Percentiles rank a stretch among this genome's conserved stretches.
Evolutionary conservation across 2,113 vertebrate species (phyloP).

Genomic region (Pomatorhinus ruficollis): DNA sequence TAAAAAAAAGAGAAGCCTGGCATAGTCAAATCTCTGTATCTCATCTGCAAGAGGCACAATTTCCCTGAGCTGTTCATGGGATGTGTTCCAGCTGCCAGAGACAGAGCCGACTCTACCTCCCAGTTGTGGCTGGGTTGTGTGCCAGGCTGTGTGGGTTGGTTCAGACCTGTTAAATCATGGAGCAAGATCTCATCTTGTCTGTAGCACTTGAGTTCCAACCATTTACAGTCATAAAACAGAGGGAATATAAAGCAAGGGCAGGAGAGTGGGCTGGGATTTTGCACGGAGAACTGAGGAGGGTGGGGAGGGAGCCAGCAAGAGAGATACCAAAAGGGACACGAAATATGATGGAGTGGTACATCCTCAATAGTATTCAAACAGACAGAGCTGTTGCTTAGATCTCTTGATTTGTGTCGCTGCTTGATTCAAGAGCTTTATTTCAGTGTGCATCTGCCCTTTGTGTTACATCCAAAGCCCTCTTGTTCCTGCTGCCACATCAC

Average conservation of each 20-base stretch:
- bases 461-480: background rate
- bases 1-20: background rate
- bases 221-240: background rate
- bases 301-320: background rate
- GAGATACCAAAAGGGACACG: background rate
- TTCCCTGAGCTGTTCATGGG: background rate
- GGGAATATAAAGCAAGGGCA: background rate
- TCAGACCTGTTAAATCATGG: background rate
- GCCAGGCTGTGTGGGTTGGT: background rate
- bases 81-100: background rate
- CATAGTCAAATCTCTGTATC: background rate
- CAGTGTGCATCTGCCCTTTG: background rate
- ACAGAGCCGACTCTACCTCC: background rate
- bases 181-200: background rate
- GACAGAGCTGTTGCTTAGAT: background rate
- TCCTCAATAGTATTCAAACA: background rate
- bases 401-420: background rate
- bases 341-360: background rate
- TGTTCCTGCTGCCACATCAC: background rate
- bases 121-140: background rate
- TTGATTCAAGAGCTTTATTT: background rate
- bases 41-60: background rate
- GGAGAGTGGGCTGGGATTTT: background rate
- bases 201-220: background rate
- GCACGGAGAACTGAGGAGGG: background rate